Base-by-base conservation (phyloP, 1,140 invertebrate genomes). In the Maniola jurtina region DNA sequence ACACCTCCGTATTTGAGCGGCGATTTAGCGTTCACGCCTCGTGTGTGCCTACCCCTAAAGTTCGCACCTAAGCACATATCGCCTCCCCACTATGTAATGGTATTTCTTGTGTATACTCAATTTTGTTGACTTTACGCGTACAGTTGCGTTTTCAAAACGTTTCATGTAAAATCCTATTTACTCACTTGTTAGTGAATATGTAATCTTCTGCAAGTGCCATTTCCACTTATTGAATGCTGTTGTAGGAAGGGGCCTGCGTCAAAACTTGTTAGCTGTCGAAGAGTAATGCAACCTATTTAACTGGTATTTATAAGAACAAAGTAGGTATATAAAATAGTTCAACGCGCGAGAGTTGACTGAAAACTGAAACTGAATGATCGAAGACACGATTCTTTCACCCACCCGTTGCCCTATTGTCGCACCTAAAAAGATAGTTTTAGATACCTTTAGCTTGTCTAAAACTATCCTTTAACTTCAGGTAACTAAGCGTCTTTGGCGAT, bases 1-100 rank as follows among this genome's bases (percentile, higher is more conserved):
- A 90, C 88, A 90, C 88, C 85, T 90, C 79, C 61, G 77, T 90
- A 84, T 90, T 90, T 88, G 86, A 76, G 65, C 71, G 67, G 64
- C 64, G 75, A 72, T 81, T 90, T 90, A 90, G 83, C 80, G 75
- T 88, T 88, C 78, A 90, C 88, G 81, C 86, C 84, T 86, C 62
- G 65, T 83, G 81, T 88, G 72, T 86, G 73, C 73, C 79, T 80
- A 87, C 84, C 85, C 86, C 73, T 83, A 84, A 79, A 81, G 78
- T 81, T 88, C 83, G 81, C 85, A 76, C 84, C 84, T 87, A 68
- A 58, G 54, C 68, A 89, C 81, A 90, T 90, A 88, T 77, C 87
- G 77, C 64, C 52, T 72, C 56, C 68, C 64, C 74, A 81, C 76
- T 88, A 89, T 88, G 78, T 89, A 83, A 71, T 73, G 65, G 35